Percentiles rank a stretch among this genome's conserved stretches.
Conservation (phyloP, 2,797 vertebrate species). For the Eupleurogrammus muticus region DNA sequence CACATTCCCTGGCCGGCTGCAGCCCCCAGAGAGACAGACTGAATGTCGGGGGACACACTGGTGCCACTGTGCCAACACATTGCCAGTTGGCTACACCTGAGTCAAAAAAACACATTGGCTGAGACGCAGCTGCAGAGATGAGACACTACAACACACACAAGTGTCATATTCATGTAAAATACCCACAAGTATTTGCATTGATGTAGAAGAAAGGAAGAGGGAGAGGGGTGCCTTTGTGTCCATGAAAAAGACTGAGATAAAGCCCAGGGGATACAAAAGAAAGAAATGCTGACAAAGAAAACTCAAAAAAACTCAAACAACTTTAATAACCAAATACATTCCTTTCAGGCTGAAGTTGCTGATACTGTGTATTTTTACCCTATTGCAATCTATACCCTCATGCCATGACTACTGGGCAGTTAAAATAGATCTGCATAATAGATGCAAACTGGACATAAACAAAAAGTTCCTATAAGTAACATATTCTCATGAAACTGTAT, state of each 20-base stretch:
- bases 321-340: constrained; percentile 64
- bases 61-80: constrained; percentile 31
- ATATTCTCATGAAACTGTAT: too few relatives aligned
- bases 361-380: constrained; percentile 51
- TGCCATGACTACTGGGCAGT: constrained; percentile 46
- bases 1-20: constrained; percentile 3
- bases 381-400: constrained; percentile 47
- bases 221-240: constrained; percentile 15
- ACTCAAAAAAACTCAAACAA: constrained; percentile 35
- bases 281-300: constrained; percentile 67
- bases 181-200: constrained; percentile 25
- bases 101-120: constrained; percentile 38
- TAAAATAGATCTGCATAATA: constrained; percentile 61
- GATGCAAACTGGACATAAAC: constrained; percentile 21
- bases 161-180: not conserved
- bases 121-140: constrained; percentile 6
- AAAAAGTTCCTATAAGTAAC: constrained; percentile 28
- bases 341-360: constrained; percentile 70
- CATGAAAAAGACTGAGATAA: constrained; percentile 40
- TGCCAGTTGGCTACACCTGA: constrained; percentile 49
- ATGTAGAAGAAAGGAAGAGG: constrained; percentile 11
- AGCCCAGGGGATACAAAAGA: constrained; percentile 51
- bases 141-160: constrained; percentile 7
- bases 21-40: constrained; percentile 3
- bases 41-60: constrained; percentile 18